These are phyloP conservation scores for Epicampocera succincta DNA, from an alignment of 2,888 invertebrate species.

Conservation along the genomic window DNA sequence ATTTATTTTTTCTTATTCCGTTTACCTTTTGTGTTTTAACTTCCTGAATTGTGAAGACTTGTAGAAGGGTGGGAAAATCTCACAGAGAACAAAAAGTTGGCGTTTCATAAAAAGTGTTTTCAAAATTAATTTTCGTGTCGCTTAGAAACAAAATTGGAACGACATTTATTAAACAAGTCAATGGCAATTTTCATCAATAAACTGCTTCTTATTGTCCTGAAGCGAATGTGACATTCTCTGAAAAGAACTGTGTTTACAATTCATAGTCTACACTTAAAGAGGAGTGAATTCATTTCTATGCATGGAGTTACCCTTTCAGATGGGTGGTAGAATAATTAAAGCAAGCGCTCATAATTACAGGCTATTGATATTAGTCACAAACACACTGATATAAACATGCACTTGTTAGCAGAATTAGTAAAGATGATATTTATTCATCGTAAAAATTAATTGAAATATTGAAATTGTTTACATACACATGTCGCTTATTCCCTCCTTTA, in stretches of 20 bases:
- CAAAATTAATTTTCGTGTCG: constrained; percentile 68
- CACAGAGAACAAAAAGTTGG: constrained; percentile 43
- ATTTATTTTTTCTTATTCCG: constrained; percentile 24
- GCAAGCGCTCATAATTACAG: constrained; percentile 38
- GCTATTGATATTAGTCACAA: constrained; percentile 43
- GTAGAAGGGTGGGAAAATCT: neutral
- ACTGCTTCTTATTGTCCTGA: constrained; percentile 58
- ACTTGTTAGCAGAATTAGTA: too few species aligned
- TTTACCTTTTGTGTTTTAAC: constrained; percentile 38
- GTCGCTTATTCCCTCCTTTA: too few species aligned
- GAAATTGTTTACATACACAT: too few species aligned
- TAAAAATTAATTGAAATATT: too few species aligned
- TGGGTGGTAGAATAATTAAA: constrained; percentile 57
- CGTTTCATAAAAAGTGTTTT: constrained; percentile 60
- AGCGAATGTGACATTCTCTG: constrained; percentile 44
- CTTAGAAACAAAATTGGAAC: constrained; percentile 46
- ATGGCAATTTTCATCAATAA: constrained; percentile 64
- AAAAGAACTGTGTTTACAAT: constrained; percentile 33
- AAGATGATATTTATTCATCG: too few species aligned
- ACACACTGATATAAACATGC: constrained; percentile 7
- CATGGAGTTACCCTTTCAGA: constrained; percentile 28
- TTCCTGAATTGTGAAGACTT: neutral
- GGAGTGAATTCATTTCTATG: constrained; percentile 16
- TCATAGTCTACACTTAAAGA: constrained; percentile 20
- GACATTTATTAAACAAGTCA: constrained; percentile 67